Percentiles rank a stretch among this genome's conserved stretches.
These are phyloP conservation scores for Diploptera punctata DNA, from an alignment of 2,888 invertebrate genomes.

Conservation along the genomic window DNA sequence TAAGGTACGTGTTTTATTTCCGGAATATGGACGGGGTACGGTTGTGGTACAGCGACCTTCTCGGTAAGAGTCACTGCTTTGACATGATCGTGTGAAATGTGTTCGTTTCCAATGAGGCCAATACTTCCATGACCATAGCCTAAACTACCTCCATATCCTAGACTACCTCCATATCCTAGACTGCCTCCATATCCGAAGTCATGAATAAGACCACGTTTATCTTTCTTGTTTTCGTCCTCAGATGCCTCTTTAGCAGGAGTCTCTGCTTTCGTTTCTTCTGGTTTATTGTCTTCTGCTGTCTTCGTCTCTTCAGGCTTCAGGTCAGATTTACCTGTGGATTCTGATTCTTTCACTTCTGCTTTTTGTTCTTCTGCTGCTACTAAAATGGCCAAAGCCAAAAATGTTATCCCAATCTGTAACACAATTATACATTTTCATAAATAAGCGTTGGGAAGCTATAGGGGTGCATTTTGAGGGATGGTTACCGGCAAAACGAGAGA, in stretches of 20 bases:
- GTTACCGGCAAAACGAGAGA: no score
- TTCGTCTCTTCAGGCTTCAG: neutral
- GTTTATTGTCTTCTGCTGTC: neutral
- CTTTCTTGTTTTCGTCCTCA: slow-evolving; percentile 27
- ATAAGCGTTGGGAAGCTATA: no score
- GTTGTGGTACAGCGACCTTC: slow-evolving; percentile 33
- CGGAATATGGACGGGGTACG: slow-evolving; percentile 40
- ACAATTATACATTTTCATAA: no score
- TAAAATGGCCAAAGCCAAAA: slow-evolving; percentile 14
- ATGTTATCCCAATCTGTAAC: neutral
- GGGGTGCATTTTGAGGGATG: no score
- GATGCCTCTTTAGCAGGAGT: no score
- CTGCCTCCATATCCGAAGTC: neutral
- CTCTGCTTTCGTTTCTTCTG: neutral
- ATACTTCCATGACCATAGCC: neutral
- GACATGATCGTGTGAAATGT: neutral
- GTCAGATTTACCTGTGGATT: neutral
- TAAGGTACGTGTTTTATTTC: slow-evolving; percentile 62
- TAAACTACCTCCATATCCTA: neutral
- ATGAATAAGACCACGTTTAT: slow-evolving; percentile 23
- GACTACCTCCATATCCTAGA: neutral
- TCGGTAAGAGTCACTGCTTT: slow-evolving; percentile 35
- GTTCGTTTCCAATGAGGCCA: neutral
- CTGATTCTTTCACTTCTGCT: neutral
- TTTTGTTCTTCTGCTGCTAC: slow-evolving; percentile 1